These are phyloP conservation scores for Oncopodura yosiiana DNA, from an alignment of 1,140 invertebrate species.

Conservation along the genomic window DNA sequence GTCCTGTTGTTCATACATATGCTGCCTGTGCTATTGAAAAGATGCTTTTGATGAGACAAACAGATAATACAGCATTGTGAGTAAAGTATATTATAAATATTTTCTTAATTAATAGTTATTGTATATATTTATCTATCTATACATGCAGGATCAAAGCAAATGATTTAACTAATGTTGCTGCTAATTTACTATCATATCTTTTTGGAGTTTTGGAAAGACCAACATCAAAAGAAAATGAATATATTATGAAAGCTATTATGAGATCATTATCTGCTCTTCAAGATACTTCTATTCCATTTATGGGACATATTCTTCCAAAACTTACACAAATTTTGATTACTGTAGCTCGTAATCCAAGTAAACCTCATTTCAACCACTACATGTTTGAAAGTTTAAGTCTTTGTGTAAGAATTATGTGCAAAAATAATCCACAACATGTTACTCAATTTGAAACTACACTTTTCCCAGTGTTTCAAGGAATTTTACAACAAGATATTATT, in stretches of 20 bases:
- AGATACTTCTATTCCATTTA: slow-evolving; percentile 66
- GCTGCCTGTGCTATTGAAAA: slow-evolving; percentile 85
- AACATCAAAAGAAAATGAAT: slow-evolving; percentile 86
- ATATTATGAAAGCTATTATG: slow-evolving; percentile 95
- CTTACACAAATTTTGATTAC: slow-evolving; percentile 69
- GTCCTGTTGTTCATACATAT: slow-evolving; percentile 85
- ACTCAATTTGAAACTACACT: slow-evolving; percentile 80
- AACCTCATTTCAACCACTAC: slow-evolving; percentile 96
- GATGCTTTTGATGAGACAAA: slow-evolving; percentile 60
- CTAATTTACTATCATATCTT: slow-evolving; percentile 59
- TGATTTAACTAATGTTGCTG: slow-evolving; percentile 51
- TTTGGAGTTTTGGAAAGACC: slow-evolving; percentile 60
- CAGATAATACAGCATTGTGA: slow-evolving; percentile 49
- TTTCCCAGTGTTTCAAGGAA: slow-evolving; percentile 86
- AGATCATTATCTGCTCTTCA: slow-evolving; percentile 71
- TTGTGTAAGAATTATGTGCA: slow-evolving; percentile 78
- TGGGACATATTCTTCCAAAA: slow-evolving; percentile 67
- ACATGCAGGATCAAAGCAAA: slow-evolving; percentile 49
- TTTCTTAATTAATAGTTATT: not conserved
- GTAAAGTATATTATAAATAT: slow-evolving; percentile 29
- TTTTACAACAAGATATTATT: slow-evolving; percentile 88
- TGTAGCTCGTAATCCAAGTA: slow-evolving; percentile 89
- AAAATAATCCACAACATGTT: slow-evolving; percentile 64
- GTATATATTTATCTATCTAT: no score
- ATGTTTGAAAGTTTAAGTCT: slow-evolving; percentile 88